Evolutionary conservation across 2,113 vertebrate species (phyloP), one percentile per base, ranked within the genome.

Genomic region (Lucifuga dentata): DNA sequence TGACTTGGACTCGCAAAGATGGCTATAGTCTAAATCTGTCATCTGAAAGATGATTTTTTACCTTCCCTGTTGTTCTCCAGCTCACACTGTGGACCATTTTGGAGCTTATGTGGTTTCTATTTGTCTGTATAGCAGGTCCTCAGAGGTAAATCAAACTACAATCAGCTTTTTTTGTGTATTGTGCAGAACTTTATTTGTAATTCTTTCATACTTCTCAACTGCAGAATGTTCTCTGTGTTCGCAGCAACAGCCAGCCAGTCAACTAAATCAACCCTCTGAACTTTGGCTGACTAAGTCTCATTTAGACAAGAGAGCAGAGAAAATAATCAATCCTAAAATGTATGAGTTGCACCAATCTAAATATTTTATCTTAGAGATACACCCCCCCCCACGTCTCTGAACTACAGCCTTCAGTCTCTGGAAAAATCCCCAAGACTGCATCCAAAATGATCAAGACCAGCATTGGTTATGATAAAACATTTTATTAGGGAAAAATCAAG

Each of bases 361-460:
- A 87, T 87, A 87, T 87, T 86, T 83, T 44, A 75, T 76, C 56
- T n/a, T n/a, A n/a, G n/a, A n/a, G n/a, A n/a, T n/a, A n/a, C n/a
- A n/a, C n/a, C n/a, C n/a, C n/a, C n/a, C n/a, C n/a, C 23, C 21
- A 41, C 33, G 36, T 55, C 7, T 32, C 68, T 68, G 19, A 64
- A 33, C 39, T 59, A 43, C 33, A 21, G 21, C 46, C 64, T 58
- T 55, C 29, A 26, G 29, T 65, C 49, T 23, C 16, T 35, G 11
- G 7, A 29, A 49, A 80, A 76, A 29, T 70, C 70, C 45, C 56
- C 67, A 76, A 41, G 38, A 39, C 52, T 78, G 45, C 53, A 50
- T 49, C 53, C n/a, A 57, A 36, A 16, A 33, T 64, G 72, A 88
- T 83, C 82, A 60, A 75, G 49, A 70, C 45, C 17, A 48, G 63